phyloP scores from a whole-genome alignment of 2,113 vertebrate genomes.

The Lepus timidus region DNA sequence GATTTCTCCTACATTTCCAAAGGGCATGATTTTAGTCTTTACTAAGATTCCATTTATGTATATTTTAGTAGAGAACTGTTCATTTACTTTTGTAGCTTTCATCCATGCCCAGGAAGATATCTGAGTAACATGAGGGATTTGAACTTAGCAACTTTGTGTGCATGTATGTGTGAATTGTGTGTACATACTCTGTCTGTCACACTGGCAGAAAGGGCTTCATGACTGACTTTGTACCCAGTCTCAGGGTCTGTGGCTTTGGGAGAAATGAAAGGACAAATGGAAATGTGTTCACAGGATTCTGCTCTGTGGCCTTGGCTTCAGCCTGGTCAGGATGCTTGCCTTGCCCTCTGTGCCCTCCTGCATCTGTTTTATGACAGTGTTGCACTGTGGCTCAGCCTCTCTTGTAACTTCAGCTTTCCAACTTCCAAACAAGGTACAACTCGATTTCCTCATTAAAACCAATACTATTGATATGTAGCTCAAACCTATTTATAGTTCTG shows the following conservation, averaged over 20 bases:
- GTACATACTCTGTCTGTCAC: background rate
- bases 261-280: background rate
- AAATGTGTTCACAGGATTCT: background rate
- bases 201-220: background rate
- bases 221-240: background rate
- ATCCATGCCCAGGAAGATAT: background rate
- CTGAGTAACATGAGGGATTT: background rate
- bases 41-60: background rate
- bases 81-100: background rate
- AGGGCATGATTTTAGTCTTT: constrained; percentile 35
- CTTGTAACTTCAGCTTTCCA: background rate
- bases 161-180: background rate
- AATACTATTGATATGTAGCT: background rate
- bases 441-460: background rate
- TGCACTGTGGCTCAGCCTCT: background rate
- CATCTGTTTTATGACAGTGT: background rate
- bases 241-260: background rate
- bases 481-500: background rate
- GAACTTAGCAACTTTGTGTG: background rate
- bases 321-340: too few species aligned
- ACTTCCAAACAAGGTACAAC: background rate
- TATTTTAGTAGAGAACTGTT: constrained; percentile 5
- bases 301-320: background rate
- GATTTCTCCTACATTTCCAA: background rate
- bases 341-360: background rate